These are phyloP conservation scores for Megatriorchis doriae DNA, from an alignment of 2,113 vertebrate species.

Conservation along the genomic window DNA sequence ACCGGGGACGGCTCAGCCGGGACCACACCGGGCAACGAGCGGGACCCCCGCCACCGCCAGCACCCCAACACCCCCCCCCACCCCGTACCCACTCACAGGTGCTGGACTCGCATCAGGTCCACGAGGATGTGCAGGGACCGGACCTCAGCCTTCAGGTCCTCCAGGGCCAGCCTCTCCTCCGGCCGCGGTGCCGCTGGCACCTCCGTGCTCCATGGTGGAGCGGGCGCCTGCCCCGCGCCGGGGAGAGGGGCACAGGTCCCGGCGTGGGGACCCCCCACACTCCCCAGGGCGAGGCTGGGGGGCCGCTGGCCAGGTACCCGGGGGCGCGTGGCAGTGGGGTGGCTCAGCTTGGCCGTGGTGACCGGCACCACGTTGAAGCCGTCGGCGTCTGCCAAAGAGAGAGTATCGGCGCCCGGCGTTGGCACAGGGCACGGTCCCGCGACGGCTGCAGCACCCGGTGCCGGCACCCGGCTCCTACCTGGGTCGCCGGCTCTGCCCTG, in stretches of 20 bases:
- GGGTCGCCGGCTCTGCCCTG: not conserved
- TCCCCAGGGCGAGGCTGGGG: not conserved
- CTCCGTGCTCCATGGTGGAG: fast-evolving
- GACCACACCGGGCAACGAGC: fast-evolving
- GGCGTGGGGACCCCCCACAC: fast-evolving
- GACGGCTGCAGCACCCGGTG: fast-evolving
- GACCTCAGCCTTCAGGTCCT: slow-evolving; percentile 38
- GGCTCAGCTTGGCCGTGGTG: slow-evolving; percentile 29
- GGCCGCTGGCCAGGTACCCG: slow-evolving; percentile 27
- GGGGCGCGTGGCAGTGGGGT: not conserved
- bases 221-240: fast-evolving
- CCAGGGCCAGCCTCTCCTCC: not conserved
- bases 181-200: fast-evolving
- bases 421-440: fast-evolving
- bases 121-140: slow-evolving; percentile 49
- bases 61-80: not conserved
- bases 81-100: slow-evolving; percentile 23
- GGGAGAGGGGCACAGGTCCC: not conserved
- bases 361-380: not conserved
- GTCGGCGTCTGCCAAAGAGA: not conserved
- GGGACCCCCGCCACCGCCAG: fast-evolving
- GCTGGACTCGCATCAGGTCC: slow-evolving; percentile 50
- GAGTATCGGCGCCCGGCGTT: fast-evolving
- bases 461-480: not conserved
- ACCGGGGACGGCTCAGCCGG: fast-evolving